Conservation (phyloP, 2,888 invertebrate species). For the Drosophila borborema region DNA sequence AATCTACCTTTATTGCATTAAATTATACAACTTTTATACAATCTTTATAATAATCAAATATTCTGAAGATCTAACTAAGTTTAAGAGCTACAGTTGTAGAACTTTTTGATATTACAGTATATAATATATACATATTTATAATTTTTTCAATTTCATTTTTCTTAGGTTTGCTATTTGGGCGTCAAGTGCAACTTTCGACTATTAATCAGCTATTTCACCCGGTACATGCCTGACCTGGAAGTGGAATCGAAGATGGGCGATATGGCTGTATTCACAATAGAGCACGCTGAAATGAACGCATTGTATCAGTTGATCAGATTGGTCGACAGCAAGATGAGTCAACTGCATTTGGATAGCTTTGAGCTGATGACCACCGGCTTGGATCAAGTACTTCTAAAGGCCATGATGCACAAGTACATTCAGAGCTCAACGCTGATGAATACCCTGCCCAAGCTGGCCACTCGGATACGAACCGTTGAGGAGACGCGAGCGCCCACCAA, state of each 20-base stretch:
- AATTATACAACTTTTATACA: too few species aligned
- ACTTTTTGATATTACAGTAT: neutral
- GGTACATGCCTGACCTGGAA: constrained; percentile 90
- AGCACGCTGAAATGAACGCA: constrained; percentile 88
- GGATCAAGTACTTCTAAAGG: constrained; percentile 91
- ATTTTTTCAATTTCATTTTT: constrained; percentile 74
- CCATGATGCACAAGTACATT: constrained; percentile 2
- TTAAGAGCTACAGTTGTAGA: neutral
- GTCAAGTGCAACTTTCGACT: constrained; percentile 90
- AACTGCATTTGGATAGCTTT: constrained; percentile 89
- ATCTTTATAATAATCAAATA: too few species aligned
- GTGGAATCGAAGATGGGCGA: constrained; percentile 90
- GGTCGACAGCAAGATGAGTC: constrained; percentile 86
- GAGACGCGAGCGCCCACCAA: neutral
- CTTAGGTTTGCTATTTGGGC: constrained; percentile 88
- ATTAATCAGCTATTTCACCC: constrained; percentile 86
- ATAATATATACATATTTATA: neutral
- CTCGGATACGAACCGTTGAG: constrained; percentile 15
- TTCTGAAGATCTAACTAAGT: too few species aligned
- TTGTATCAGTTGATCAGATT: constrained; percentile 89
- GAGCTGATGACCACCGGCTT: constrained; percentile 92
- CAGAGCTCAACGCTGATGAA: neutral
- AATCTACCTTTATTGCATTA: too few species aligned
- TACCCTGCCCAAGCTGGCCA: constrained; percentile 13
- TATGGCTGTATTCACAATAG: constrained; percentile 90